phyloP scores from a whole-genome alignment of 2,888 invertebrate species.

The Allophyes oxyacanthae region DNA sequence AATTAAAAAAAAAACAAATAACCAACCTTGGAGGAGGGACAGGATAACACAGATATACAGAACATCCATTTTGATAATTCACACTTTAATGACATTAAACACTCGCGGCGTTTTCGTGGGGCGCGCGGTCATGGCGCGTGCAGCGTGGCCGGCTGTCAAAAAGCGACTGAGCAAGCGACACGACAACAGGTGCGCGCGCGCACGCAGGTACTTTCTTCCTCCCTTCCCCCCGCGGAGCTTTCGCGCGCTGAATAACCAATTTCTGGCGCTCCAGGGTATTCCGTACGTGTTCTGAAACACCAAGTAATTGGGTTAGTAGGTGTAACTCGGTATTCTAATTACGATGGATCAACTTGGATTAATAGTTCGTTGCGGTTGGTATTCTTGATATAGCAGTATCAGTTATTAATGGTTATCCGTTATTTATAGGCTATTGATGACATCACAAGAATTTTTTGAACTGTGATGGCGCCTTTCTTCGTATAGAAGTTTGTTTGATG shows the following conservation, averaged over 20 bases:
- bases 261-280: constrained; percentile 69
- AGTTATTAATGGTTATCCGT: constrained; percentile 7
- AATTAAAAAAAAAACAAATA: constrained; percentile 4
- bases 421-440: constrained; percentile 32
- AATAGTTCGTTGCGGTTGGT: constrained; percentile 8
- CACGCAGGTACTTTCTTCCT: constrained; percentile 61
- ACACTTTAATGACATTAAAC: constrained; percentile 69
- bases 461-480: too few species aligned
- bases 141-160: constrained; percentile 59
- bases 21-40: constrained; percentile 72
- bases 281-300: constrained; percentile 60
- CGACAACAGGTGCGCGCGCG: constrained; percentile 72
- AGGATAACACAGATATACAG: constrained; percentile 68
- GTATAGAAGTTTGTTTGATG: too few species aligned
- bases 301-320: constrained; percentile 64
- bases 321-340: constrained; percentile 45
- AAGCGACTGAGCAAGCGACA: constrained; percentile 67
- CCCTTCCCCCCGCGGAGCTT: constrained; percentile 62
- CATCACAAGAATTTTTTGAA: constrained; percentile 9
- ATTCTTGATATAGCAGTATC: constrained; percentile 18
- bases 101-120: constrained; percentile 74
- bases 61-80: constrained; percentile 79
- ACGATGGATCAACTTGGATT: constrained; percentile 22
- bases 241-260: constrained; percentile 80
- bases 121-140: constrained; percentile 74